Base-by-base conservation (phyloP, 2,888 invertebrate genomes). In the Caenorhabditis angaria region DNA sequence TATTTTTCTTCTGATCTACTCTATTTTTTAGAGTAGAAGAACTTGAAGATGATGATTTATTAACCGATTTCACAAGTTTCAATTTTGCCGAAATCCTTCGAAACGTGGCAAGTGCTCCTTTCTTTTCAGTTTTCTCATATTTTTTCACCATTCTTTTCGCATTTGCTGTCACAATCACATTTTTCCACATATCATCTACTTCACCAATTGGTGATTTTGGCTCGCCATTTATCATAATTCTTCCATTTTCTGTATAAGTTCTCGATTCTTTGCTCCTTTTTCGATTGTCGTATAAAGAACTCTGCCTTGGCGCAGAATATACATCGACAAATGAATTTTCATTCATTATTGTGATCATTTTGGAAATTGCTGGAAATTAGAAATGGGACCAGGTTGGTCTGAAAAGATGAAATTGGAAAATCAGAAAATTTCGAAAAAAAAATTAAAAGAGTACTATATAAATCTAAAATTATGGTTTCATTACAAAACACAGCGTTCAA, bases 301-400 rank as follows among this genome's bases (percentile, higher is more conserved):
- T 70, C 50, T 67, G 77, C 0, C 76, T 24, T 1, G 73, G 71
- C 0, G 79, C 56, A 25, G 77, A 66, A 57, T 78, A 81, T 63
- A 80, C 80, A 27, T 81, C 81, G 25, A 80, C 74, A n/a, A 57
- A 59, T 22, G 78, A 78, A 53, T 70, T 71, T n/a, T n/a, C n/a
- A 56, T 81, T 81, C 80, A 81, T 81, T 76, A 81, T 80, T 76
- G 80, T 80, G 29, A 81, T 75, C 81, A 81, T 80, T 68, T 51
- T 62, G n/a, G n/a, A n/a, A n/a, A n/a, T n/a, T n/a, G n/a, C n/a
- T n/a, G n/a, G n/a, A n/a, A n/a, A n/a, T n/a, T n/a, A n/a, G n/a
- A n/a, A n/a, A n/a, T n/a, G n/a, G n/a, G n/a, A n/a, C n/a, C n/a
- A n/a, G n/a, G n/a, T n/a, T n/a, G n/a, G n/a, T n/a, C n/a, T n/a